Evolutionary conservation across 92 coral and sea anemone genomes (phyloP).

Genomic region (Bergia sp.): DNA sequence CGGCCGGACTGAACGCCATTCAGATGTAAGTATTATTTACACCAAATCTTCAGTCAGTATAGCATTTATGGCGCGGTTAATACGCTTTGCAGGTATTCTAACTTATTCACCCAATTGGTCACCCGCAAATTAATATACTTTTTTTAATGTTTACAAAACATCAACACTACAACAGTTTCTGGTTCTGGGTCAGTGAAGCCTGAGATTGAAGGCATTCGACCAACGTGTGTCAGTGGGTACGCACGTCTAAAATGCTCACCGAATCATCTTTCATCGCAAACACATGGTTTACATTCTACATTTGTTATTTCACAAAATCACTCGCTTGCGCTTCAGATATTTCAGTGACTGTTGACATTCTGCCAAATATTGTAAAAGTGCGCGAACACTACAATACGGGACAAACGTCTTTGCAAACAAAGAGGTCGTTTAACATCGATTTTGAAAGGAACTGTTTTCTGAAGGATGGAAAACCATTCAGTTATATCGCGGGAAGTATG

Average conservation of each 20-base stretch:
- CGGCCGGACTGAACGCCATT: conserved; percentile 77
- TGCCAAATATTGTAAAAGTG: conserved; percentile 1
- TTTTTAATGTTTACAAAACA: background rate
- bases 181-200: too few relatives aligned
- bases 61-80: background rate
- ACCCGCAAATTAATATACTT: background rate
- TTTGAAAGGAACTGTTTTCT: conserved; percentile 35
- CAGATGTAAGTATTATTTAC: conserved; percentile 70
- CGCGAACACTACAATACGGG: background rate
- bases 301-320: background rate
- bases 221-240: too few relatives aligned
- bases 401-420: background rate
- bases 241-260: background rate
- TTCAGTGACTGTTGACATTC: background rate
- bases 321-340: background rate
- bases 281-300: background rate
- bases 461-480: conserved; percentile 45
- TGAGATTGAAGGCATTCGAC: too few relatives aligned
- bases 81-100: background rate
- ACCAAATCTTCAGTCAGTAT: background rate
- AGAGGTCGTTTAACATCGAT: conserved; percentile 23
- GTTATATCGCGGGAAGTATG: conserved; percentile 43
- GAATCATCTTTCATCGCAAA: background rate
- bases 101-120: background rate
- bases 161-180: background rate